These are phyloP conservation scores for Orgyia antiqua DNA, from an alignment of 2,888 invertebrate species.

Conservation along the genomic window DNA sequence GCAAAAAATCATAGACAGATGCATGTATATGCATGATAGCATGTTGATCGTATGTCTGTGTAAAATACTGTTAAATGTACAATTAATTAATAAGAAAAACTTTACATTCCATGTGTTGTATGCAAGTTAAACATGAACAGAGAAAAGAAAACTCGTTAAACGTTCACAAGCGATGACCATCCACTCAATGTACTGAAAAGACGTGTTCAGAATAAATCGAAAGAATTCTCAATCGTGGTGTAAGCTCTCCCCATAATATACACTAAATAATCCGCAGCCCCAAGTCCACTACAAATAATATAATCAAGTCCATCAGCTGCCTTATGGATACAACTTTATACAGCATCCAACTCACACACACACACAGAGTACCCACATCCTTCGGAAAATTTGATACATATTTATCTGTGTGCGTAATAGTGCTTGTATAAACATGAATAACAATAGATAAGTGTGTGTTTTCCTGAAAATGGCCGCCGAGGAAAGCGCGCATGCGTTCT, in stretches of 20 bases:
- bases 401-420: conserved; percentile 28
- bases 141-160: no score
- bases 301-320: conserved; percentile 33
- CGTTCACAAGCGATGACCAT: no score
- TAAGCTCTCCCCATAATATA: conserved; percentile 20
- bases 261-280: conserved; percentile 17
- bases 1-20: no score
- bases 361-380: conserved; percentile 26
- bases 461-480: conserved; percentile 69
- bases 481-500: conserved; percentile 50
- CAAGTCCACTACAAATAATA: conserved; percentile 25
- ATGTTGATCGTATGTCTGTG: no score
- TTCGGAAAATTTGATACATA: conserved; percentile 46
- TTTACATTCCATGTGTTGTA: no score
- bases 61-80: no score
- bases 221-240: conserved; percentile 25
- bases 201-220: conserved; percentile 19
- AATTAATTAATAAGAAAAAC: no score
- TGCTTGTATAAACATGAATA: conserved; percentile 14
- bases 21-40: no score
- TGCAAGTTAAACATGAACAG: no score
- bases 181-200: conserved; percentile 5
- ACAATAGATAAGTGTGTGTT: conserved; percentile 38
- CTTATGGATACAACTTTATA: conserved; percentile 44
- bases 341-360: conserved; percentile 60